Evolutionary conservation across 2,113 vertebrate genomes (phyloP).

Genomic region (Lonchura striata): DNA sequence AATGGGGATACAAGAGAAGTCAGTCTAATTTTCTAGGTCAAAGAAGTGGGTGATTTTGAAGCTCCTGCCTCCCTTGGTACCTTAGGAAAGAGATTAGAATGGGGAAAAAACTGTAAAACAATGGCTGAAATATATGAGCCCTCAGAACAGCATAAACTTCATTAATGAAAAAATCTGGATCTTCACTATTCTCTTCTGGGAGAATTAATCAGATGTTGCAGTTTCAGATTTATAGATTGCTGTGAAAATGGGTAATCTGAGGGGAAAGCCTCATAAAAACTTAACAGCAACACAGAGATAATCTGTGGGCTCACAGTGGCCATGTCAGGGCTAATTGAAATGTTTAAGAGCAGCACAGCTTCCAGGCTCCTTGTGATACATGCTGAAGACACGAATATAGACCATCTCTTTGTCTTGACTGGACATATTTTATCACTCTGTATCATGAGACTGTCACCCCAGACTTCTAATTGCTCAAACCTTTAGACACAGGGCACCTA

Average conservation of each 20-base stretch:
- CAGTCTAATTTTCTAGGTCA: neutral
- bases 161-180: slow-evolving; percentile 65
- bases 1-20: neutral
- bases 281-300: slow-evolving; percentile 59
- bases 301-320: slow-evolving; percentile 63
- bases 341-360: slow-evolving; percentile 60
- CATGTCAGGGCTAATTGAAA: slow-evolving; percentile 69
- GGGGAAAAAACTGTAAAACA: neutral
- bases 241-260: slow-evolving; percentile 45
- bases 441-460: slow-evolving; percentile 62
- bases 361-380: slow-evolving; percentile 54
- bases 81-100: neutral
- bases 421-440: slow-evolving; percentile 72
- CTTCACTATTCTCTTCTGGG: slow-evolving; percentile 44
- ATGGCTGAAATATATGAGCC: slow-evolving; percentile 2
- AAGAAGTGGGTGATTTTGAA: neutral
- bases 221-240: slow-evolving; percentile 66
- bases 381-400: slow-evolving; percentile 56
- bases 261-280: slow-evolving; percentile 66
- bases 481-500: slow-evolving; percentile 74
- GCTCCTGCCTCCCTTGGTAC: neutral
- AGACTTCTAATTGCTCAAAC: slow-evolving; percentile 75
- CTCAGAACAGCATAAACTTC: slow-evolving; percentile 46
- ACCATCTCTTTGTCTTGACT: slow-evolving; percentile 70
- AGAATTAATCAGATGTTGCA: slow-evolving; percentile 62